Base-by-base conservation (phyloP, 2,888 invertebrate genomes). In the Pyrochroa serraticornis region DNA sequence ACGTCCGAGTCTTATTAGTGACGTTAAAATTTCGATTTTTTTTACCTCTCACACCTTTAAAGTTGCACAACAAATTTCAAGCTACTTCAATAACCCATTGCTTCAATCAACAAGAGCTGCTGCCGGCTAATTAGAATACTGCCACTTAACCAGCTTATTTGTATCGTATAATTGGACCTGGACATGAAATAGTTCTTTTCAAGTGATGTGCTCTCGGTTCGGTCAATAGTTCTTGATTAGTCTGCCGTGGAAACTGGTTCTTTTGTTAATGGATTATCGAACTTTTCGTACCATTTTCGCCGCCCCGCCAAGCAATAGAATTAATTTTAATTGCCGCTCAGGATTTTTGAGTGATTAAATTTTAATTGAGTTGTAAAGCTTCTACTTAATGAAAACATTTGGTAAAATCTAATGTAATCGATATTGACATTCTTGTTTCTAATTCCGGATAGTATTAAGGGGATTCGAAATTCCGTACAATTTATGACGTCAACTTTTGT, bases 41-140 rank as follows among this genome's bases (percentile, higher is more conserved):
- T 41, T 13, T 5, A 5, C 22, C 22, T 22, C 22, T 22, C 22
- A 22, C 22, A n/a, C 39, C 22, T 41, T 9, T 13, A 41, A 22
- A 22, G 22, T 43, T 43, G 43, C 10, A 41, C n/a, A n/a, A 8
- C 22, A 41, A 41, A 14, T 12, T 9, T 32, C 32, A 13, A 43
- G 43, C 43, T 43, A 32, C 43, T 30, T 43, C 13, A 43, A 43
- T 32, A 43, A 34, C 12, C 34, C 34, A 45, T 45, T 33, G 10
- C 45, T 33, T 35, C 34, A 12, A 45, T 35, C 45, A 45, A 45
- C 45, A 45, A 45, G 33, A 45, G 45, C 45, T 35, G 7, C 45
- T 45, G 45, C 34, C 45, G 12, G 51, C 51, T 51, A 51, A 51
- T 51, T 51, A 51, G 51, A 51, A 51, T 43, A 51, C 51, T 35